These are phyloP conservation scores for Tipula vernalis DNA, from an alignment of 2,888 invertebrate genomes.

Conservation along the genomic window DNA sequence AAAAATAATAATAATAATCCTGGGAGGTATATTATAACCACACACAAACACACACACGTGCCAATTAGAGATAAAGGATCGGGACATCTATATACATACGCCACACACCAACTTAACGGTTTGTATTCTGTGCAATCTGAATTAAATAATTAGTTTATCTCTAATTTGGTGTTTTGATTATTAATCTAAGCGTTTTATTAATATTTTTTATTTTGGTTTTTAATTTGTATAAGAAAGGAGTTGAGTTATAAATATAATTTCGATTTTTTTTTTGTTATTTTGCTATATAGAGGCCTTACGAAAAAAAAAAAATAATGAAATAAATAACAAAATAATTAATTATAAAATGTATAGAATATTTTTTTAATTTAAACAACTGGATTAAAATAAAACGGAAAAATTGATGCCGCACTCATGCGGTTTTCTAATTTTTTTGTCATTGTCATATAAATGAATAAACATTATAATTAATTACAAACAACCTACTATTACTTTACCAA, in stretches of 20 bases:
- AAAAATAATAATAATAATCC: not conserved
- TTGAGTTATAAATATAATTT: not conserved
- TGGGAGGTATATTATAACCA: not conserved
- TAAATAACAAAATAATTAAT: not conserved
- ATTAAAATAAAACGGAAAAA: not conserved
- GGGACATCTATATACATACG: not conserved
- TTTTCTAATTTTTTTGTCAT: not conserved
- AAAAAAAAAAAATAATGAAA: not conserved
- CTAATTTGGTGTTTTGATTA: not conserved
- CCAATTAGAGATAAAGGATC: not conserved
- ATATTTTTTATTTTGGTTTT: not conserved
- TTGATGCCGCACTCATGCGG: not conserved
- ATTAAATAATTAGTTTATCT: not conserved
- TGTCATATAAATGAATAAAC: not conserved
- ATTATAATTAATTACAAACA: not conserved
- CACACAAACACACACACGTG: not conserved
- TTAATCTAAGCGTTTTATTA: not conserved
- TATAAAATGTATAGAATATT: not conserved
- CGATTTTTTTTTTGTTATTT: not conserved
- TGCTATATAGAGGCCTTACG: not conserved
- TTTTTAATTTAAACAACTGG: not conserved
- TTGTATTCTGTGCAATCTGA: not conserved
- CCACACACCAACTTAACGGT: not conserved
- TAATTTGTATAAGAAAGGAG: not conserved
- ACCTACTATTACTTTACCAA: not conserved